A percentile compares a stretch with the other conserved stretches of the same genome.
Evolutionary conservation across 1,140 invertebrate species (phyloP).

Genomic region (Macrocentrus cingulum): DNA sequence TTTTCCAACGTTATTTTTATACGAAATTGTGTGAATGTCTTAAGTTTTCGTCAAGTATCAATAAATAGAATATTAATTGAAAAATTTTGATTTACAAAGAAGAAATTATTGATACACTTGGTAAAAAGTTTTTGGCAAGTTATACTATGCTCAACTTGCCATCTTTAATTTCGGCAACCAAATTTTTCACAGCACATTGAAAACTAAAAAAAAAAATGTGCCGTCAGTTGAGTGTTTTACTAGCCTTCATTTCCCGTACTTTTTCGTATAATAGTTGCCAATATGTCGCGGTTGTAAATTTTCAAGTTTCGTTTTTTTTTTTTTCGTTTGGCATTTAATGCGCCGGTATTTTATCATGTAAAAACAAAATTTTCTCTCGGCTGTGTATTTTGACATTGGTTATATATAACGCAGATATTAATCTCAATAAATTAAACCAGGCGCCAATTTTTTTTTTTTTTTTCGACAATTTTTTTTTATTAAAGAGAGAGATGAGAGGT

Average conservation of each 20-base stretch:
- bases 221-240: constrained; percentile 53
- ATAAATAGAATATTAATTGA: too few species aligned
- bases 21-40: too few species aligned
- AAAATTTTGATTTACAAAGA: too few species aligned
- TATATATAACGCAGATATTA: too few species aligned
- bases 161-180: constrained; percentile 15
- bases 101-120: too few species aligned
- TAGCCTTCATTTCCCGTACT: constrained; percentile 53
- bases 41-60: too few species aligned
- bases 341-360: constrained; percentile 1
- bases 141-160: constrained; percentile 17
- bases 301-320: constrained; percentile 32
- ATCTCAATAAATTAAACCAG: too few species aligned
- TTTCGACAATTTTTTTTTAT: constrained; percentile 22
- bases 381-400: neutral
- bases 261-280: constrained; percentile 53
- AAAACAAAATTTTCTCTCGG: constrained; percentile 2
- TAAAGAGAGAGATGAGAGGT: constrained; percentile 29
- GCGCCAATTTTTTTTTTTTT: too few species aligned
- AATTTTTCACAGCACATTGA: constrained; percentile 11
- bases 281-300: constrained; percentile 53
- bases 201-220: constrained; percentile 2
- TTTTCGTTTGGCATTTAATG: neutral
- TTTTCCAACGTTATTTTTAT: too few species aligned
- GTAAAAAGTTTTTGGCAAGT: neutral